Percentiles rank a stretch among this genome's conserved stretches.
phyloP scores from a whole-genome alignment of 2,888 invertebrate species.

The Cybosia mesomella region DNA sequence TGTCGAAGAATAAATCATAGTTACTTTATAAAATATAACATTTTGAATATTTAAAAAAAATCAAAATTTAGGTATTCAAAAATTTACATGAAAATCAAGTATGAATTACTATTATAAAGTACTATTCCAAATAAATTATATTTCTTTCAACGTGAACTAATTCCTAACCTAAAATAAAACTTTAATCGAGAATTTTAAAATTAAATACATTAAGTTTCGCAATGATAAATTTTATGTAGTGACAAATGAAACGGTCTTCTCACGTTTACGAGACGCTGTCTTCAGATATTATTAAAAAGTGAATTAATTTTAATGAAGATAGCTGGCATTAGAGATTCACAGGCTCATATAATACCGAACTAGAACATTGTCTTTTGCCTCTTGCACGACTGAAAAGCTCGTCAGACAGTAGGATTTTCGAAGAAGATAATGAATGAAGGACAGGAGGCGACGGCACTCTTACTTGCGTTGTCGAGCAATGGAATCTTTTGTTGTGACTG shows the following conservation, averaged over 20 bases:
- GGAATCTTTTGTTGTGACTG: constrained; percentile 83
- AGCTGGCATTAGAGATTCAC: constrained; percentile 63
- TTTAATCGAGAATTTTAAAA: constrained; percentile 39
- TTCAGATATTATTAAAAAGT: constrained; percentile 73
- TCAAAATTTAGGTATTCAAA: too few species aligned
- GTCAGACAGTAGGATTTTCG: constrained; percentile 12
- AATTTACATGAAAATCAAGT: too few species aligned
- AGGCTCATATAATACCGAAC: constrained; percentile 3
- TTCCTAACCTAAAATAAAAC: constrained; percentile 32
- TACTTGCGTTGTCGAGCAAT: constrained; percentile 38
- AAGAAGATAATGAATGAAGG: constrained; percentile 22
- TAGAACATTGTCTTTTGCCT: not conserved
- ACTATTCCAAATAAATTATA: not conserved
- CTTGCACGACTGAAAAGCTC: constrained; percentile 9
- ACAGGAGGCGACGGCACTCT: constrained; percentile 10
- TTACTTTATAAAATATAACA: too few species aligned
- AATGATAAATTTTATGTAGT: constrained; percentile 58
- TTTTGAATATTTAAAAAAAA: too few species aligned
- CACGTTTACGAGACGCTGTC: constrained; percentile 48
- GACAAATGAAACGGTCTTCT: constrained; percentile 69
- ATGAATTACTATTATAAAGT: not conserved
- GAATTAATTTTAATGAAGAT: constrained; percentile 80
- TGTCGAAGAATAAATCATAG: too few species aligned
- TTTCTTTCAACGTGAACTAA: not conserved
- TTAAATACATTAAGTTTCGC: constrained; percentile 28